Base-by-base conservation (phyloP, 1,140 invertebrate genomes). In the Apis laboriosa region DNA sequence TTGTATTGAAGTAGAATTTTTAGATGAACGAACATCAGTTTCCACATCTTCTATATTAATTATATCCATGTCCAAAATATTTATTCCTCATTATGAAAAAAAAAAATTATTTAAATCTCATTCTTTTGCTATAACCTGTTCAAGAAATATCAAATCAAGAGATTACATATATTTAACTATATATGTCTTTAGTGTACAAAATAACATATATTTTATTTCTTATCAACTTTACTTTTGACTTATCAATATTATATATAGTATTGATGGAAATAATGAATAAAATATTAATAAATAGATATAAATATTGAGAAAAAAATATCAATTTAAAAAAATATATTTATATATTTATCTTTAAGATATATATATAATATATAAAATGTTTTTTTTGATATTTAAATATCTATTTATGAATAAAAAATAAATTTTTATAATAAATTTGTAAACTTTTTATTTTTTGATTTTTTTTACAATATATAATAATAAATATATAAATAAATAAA, bases 1-100 rank as follows among this genome's bases (percentile, higher is more conserved):
- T 53, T 88, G 88, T 63, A 91, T 86, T 2, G 85, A 72, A 3
- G 91, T 84, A 55, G 91, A 88, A 84, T 90, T 92, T 80, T 94
- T 94, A 19, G 91, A 89, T 15, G 92, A 77, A 60, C 91, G 90
- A 73, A 93, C 89, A 55, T 89, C 90, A 79, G 90, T 43, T 84
- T 94, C 93, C 21, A 93, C 84, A 60, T 91, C 88, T 21, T 94
- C 93, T 68, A 94, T 91, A 43, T 90, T 91, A 84, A 93, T 92
- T 75, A 94, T 91, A 86, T 94, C 93, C 93, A 94, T 77, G 34
- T 12, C 15, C 24, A 60, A 67, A 77, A 28, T 19, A 51, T 53
- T 63, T 63, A 68, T 55, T 58, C 64, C 49, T 77, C 83, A 77
- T 76, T 74, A 74, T 85, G 72, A 64, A 51, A 19, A 80, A 55